Conservation (phyloP, 1,140 invertebrate species). For the Mycetomoellerius zeteki region DNA sequence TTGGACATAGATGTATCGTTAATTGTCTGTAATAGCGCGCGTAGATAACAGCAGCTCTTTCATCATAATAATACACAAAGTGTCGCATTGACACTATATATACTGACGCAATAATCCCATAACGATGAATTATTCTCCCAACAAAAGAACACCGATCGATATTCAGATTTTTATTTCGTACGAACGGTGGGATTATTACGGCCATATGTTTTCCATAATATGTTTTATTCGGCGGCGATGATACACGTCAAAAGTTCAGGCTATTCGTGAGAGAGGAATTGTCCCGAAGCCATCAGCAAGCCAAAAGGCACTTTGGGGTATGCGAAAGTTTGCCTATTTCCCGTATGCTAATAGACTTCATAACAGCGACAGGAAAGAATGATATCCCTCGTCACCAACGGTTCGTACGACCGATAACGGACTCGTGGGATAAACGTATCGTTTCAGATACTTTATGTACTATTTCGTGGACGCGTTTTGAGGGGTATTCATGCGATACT, state of each 20-base stretch:
- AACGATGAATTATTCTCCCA: constrained; percentile 8
- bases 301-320: constrained; percentile 18
- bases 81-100: neutral
- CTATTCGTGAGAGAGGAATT: constrained; percentile 1
- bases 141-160: constrained; percentile 36
- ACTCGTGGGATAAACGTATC: constrained; percentile 33
- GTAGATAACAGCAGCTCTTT: neutral
- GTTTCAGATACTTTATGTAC: constrained; percentile 47
- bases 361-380: constrained; percentile 35
- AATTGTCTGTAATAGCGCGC: neutral
- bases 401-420: neutral
- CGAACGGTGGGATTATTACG: constrained; percentile 22
- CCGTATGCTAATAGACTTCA: constrained; percentile 49
- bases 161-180: constrained; percentile 41
- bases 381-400: constrained; percentile 19
- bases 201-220: constrained; percentile 33
- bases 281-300: neutral
- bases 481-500: constrained; percentile 23
- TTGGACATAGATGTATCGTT: neutral
- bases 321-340: constrained; percentile 54
- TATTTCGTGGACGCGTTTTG: constrained; percentile 24
- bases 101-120: constrained; percentile 14
- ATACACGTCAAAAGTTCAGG: constrained; percentile 48
- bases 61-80: neutral
- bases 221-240: constrained; percentile 47